Evolutionary conservation across 1,140 invertebrate genomes (phyloP).

Genomic region (Littorina saxatilis): DNA sequence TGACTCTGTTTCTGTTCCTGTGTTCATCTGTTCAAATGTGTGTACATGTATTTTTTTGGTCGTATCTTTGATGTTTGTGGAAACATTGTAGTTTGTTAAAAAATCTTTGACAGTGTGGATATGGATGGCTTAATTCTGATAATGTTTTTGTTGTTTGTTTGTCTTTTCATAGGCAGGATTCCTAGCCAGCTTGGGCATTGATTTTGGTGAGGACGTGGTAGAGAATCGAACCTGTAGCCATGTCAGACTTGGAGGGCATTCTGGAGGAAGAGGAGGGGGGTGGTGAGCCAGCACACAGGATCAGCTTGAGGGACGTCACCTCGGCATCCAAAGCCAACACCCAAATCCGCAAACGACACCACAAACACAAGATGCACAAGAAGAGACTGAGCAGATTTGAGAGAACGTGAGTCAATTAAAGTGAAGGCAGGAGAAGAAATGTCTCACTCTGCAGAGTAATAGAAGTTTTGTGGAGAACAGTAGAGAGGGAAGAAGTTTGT

Average conservation of each 20-base stretch:
- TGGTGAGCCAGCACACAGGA: not conserved
- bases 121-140: too few relatives aligned
- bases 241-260: slow-evolving; percentile 1
- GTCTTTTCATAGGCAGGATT: too few relatives aligned
- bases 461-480: too few relatives aligned
- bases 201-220: too few relatives aligned
- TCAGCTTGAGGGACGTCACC: not conserved
- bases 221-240: not conserved
- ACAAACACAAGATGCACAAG: not conserved
- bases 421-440: too few relatives aligned
- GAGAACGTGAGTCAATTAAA: not conserved
- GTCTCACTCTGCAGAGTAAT: too few relatives aligned
- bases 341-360: not conserved
- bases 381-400: not conserved
- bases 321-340: not conserved
- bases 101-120: too few relatives aligned
- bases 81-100: too few relatives aligned
- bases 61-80: not conserved
- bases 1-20: not conserved
- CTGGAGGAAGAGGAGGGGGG: slow-evolving; percentile 11
- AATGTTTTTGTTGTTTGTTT: too few relatives aligned
- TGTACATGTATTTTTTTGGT: not conserved
- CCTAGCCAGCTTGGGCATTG: too few relatives aligned
- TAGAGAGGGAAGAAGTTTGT: too few relatives aligned
- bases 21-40: not conserved